Evolutionary conservation across 2,888 invertebrate genomes (phyloP), one percentile per base, ranked within the genome.

Genomic region (Mythimna pallens): DNA sequence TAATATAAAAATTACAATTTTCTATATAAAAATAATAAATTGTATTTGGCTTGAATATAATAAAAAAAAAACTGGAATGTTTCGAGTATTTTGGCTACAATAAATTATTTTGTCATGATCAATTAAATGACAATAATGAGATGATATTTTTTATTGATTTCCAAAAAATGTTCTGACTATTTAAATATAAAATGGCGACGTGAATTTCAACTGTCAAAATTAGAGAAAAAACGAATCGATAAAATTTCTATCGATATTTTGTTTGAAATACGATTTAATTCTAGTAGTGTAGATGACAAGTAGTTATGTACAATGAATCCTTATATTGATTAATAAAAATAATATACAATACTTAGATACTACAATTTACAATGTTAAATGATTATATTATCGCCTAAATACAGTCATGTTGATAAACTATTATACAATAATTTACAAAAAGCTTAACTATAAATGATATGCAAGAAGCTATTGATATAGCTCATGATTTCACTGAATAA

Each of bases 351-450:
- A 89, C 91, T 91, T 93, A 89, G 25, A 75, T 77, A 64, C 86
- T 91, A 91, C 57, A 92, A 89, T 88, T 82, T 88, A 91, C 92
- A 92, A 84, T 84, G 73, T 89, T 88, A 88, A 89, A 86, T 89
- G 91, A 90, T 87, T 87, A 89, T 73, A 86, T 89, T 93, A 92
- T 86, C 82, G 82, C 85, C 93, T 95, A 95, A 91, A 89, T 93
- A 94, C 95, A 95, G 94, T 94, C 93, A 91, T 90, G 91, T 89
- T 89, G 88, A 89, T 93, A 92, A 83, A 88, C 85, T 95, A 95
- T 93, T 91, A 85, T 96, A 96, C 96, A 96, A 95, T 94, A 94
- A 95, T 96, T 95, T 96, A 96, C 96, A 96, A 90, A 89, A 95
- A 95, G 94, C 95, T 93, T 95, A 93, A 85, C 83, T 92, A 91